These are phyloP conservation scores for Montipora efflorescens DNA, from an alignment of 64 coral and sea anemone species.

Conservation along the genomic window DNA sequence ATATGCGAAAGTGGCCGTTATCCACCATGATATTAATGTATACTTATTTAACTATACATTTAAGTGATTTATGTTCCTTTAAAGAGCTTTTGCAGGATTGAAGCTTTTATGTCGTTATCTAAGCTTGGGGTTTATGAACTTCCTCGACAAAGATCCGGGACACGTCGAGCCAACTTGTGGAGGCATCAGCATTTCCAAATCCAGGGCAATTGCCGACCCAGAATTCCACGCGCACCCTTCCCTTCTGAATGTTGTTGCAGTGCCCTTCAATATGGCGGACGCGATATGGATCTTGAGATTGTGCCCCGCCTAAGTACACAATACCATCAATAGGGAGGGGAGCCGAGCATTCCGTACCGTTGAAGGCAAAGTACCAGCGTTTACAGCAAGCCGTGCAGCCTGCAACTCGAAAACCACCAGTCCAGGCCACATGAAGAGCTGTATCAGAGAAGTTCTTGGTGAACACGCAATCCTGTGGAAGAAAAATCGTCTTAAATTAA, in stretches of 20 bases:
- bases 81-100: neutral
- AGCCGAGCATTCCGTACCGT: neutral
- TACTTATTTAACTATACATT: too few species aligned
- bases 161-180: fast-evolving
- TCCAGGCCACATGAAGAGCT: neutral
- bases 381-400: neutral
- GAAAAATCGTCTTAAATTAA: too few species aligned
- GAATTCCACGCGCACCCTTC: neutral
- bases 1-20: too few species aligned
- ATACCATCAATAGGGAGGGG: neutral
- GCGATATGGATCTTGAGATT: neutral
- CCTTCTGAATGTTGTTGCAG: neutral
- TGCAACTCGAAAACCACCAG: neutral
- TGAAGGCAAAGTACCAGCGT: neutral
- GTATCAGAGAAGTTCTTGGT: neutral
- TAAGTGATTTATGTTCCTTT: neutral
- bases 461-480: neutral
- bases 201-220: neutral
- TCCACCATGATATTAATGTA: too few species aligned
- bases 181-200: neutral
- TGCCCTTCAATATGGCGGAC: neutral
- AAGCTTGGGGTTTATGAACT: neutral
- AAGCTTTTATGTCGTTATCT: neutral
- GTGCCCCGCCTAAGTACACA: neutral
- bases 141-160: neutral